Conservation (phyloP, 2,888 invertebrate species). For the Micropterix aruncella region DNA sequence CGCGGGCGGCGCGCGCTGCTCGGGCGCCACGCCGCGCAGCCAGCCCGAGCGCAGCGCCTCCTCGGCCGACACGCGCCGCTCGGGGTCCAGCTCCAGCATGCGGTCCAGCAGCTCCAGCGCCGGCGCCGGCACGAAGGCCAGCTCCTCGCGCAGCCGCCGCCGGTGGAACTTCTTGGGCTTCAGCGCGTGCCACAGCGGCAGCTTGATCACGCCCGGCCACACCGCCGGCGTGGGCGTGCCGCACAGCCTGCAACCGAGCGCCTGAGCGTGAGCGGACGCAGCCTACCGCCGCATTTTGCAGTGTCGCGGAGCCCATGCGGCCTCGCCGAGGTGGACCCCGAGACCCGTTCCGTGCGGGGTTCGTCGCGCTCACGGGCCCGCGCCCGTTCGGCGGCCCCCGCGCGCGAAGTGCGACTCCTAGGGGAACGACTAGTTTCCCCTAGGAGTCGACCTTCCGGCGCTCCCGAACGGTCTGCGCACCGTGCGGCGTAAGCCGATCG, state of each 20-base stretch:
- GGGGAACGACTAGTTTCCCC: too few species aligned
- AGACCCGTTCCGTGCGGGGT: too few species aligned
- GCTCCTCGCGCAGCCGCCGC: constrained; percentile 82
- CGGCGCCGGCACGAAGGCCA: constrained; percentile 76
- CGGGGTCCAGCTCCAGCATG: constrained; percentile 94
- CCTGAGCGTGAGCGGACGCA: too few species aligned
- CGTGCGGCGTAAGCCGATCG: too few species aligned
- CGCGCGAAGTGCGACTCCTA: too few species aligned
- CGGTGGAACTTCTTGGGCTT: constrained; percentile 85
- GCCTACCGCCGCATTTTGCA: too few species aligned
- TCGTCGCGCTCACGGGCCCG: too few species aligned
- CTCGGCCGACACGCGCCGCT: constrained; percentile 83
- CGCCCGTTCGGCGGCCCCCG: too few species aligned
- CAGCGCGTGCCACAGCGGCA: constrained; percentile 84
- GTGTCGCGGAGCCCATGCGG: too few species aligned
- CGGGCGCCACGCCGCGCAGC: constrained; percentile 83
- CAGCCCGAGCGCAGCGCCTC: constrained; percentile 86
- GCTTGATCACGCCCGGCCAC: constrained; percentile 90
- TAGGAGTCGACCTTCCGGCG: too few species aligned
- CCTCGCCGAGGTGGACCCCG: too few species aligned
- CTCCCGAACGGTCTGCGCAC: too few species aligned
- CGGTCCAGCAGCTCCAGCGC: constrained; percentile 86
- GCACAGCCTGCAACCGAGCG: constrained; percentile 47
- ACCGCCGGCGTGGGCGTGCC: constrained; percentile 93
- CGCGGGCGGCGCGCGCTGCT: constrained; percentile 69